phyloP scores from a whole-genome alignment of 2,888 invertebrate genomes.

The Calameuta pallipes region DNA sequence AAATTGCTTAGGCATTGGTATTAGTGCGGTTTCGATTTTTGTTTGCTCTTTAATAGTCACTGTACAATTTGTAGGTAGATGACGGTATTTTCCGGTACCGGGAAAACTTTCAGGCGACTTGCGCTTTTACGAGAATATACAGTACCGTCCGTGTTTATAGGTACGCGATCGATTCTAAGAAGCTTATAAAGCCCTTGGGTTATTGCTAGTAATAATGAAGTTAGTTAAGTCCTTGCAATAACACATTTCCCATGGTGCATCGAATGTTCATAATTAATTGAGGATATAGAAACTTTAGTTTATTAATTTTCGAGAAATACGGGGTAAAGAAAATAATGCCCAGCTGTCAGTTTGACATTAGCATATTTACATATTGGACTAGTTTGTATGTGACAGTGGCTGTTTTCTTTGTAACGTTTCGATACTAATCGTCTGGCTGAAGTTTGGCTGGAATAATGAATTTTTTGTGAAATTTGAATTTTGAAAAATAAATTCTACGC shows the following conservation, averaged over 20 bases:
- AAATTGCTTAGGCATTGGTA: too few relatives aligned
- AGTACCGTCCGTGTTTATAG: not conserved
- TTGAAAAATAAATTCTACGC: too few relatives aligned
- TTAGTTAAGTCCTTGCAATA: slow-evolving; percentile 20
- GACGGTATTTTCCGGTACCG: not conserved
- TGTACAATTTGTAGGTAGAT: not conserved
- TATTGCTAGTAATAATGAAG: slow-evolving; percentile 21
- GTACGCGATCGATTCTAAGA: slow-evolving; percentile 21
- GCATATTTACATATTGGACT: too few relatives aligned
- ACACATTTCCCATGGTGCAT: slow-evolving; percentile 14
- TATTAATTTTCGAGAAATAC: not conserved
- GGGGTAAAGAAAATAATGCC: not conserved
- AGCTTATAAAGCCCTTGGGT: slow-evolving; percentile 16
- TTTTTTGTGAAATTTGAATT: too few relatives aligned
- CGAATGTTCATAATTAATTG: slow-evolving; percentile 11
- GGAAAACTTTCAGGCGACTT: not conserved
- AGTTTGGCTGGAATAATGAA: too few relatives aligned
- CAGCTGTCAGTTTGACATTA: not conserved
- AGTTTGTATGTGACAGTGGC: too few relatives aligned
- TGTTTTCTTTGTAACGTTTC: too few relatives aligned
- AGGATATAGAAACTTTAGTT: slow-evolving; percentile 8
- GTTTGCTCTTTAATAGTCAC: too few relatives aligned
- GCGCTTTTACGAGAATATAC: not conserved
- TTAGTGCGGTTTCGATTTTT: not conserved
- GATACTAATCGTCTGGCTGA: too few relatives aligned